Evolutionary conservation across 2,113 vertebrate genomes (phyloP).

Genomic region (Myotis brandtii): DNA sequence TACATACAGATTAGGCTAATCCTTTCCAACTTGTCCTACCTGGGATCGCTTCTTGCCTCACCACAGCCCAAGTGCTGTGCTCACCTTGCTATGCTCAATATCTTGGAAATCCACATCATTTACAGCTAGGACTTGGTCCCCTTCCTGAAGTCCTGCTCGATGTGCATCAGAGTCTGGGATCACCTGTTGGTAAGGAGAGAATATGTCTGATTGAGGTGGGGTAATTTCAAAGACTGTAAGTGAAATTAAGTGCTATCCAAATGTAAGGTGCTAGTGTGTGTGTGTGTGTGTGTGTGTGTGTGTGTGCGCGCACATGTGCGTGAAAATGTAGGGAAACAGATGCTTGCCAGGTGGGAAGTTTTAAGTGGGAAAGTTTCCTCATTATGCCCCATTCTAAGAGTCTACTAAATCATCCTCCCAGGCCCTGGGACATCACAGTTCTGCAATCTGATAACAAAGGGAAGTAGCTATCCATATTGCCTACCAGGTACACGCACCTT

Average conservation of each 20-base stretch:
- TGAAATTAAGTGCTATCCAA: constrained; percentile 35
- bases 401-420: not conserved
- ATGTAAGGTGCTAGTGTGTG: not conserved
- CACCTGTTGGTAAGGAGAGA: constrained; percentile 86
- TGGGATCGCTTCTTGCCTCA: not conserved
- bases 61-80: not conserved
- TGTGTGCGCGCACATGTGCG: not conserved
- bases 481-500: constrained; percentile 88
- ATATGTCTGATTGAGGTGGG: not conserved
- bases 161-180: constrained; percentile 97
- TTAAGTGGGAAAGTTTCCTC: constrained; percentile 13
- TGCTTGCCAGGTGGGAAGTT: constrained; percentile 8
- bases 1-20: constrained; percentile 6
- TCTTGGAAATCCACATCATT: constrained; percentile 99
- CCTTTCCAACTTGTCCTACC: not conserved
- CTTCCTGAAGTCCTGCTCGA: constrained; percentile 96
- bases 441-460: not conserved
- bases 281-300: not conserved
- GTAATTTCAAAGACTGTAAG: not conserved
- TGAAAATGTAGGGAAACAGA: not conserved
- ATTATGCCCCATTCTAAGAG: not conserved
- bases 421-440: not conserved
- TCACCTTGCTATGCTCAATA: constrained; percentile 97
- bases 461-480: not conserved
- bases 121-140: constrained; percentile 97